Conservation (phyloP, 2,888 invertebrate genomes). For the Harmothoe impar region DNA sequence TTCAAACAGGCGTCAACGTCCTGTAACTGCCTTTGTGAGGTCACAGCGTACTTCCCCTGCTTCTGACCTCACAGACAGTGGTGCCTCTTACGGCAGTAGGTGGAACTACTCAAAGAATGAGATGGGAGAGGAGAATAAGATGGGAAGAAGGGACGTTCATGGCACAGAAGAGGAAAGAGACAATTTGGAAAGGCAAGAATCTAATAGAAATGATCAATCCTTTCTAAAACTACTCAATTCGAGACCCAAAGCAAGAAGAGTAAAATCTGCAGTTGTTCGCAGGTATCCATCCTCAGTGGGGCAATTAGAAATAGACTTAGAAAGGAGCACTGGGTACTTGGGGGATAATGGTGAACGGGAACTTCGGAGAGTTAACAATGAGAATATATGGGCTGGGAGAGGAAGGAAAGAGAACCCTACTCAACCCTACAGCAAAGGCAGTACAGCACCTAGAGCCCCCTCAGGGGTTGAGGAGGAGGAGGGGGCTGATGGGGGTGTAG, state of each 20-base stretch:
- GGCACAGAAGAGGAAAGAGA: too few relatives aligned
- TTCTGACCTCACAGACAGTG: not conserved
- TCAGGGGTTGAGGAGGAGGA: not conserved
- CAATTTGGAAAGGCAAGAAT: too few relatives aligned
- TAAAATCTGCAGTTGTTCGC: too few relatives aligned
- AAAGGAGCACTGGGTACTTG: not conserved
- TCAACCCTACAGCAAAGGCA: not conserved
- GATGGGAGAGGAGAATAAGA: not conserved
- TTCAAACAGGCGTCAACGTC: not conserved
- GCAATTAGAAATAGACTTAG: not conserved
- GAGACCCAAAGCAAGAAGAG: too few relatives aligned
- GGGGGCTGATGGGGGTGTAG: not conserved
- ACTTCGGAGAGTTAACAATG: not conserved
- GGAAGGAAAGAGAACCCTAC: too few relatives aligned
- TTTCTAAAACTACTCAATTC: too few relatives aligned
- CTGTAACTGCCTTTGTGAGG: slow-evolving; percentile 33
- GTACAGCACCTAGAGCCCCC: not conserved
- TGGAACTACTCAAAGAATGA: not conserved
- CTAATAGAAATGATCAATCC: too few relatives aligned
- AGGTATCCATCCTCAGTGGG: not conserved
- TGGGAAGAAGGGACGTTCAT: not conserved
- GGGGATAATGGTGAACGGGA: not conserved
- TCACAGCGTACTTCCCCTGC: not conserved
- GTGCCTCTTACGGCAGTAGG: not conserved
- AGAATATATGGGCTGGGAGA: not conserved